phyloP scores from a whole-genome alignment of 2,797 vertebrate species.

The Tinamus major region DNA sequence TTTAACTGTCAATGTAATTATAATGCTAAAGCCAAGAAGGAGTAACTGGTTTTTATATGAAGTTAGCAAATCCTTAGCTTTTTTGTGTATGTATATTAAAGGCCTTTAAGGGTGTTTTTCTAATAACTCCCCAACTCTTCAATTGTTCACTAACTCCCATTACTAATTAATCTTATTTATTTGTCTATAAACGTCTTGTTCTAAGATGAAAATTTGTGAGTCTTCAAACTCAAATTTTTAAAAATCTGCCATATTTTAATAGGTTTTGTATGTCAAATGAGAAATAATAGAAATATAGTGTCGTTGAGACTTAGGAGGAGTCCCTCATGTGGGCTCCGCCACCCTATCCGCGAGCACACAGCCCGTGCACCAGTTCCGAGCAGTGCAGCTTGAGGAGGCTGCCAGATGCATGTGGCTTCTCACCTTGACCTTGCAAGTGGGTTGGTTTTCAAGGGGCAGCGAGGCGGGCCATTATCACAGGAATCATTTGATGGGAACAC shows the following conservation, averaged over 20 bases:
- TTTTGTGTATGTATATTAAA: background rate
- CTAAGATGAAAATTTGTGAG: background rate
- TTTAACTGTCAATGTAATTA: background rate
- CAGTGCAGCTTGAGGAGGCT: background rate
- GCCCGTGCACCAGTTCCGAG: background rate
- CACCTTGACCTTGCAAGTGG: background rate
- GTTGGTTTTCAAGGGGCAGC: background rate
- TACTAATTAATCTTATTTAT: background rate
- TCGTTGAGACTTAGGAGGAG: background rate
- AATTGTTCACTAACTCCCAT: background rate
- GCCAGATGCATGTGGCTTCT: background rate
- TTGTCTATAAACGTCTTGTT: background rate
- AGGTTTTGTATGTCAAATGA: background rate
- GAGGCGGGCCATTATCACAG: background rate
- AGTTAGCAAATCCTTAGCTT: background rate
- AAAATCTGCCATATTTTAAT: background rate
- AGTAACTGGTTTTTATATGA: background rate
- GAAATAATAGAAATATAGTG: background rate
- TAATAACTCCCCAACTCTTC: background rate
- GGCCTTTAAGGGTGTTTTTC: background rate
- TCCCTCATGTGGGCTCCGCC: background rate
- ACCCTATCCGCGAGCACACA: too few species aligned
- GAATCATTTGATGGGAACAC: background rate
- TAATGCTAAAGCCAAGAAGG: background rate
- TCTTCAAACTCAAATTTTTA: background rate